Evolutionary conservation across 2,888 invertebrate genomes (phyloP).

Genomic region (Argynnis bischoffii): DNA sequence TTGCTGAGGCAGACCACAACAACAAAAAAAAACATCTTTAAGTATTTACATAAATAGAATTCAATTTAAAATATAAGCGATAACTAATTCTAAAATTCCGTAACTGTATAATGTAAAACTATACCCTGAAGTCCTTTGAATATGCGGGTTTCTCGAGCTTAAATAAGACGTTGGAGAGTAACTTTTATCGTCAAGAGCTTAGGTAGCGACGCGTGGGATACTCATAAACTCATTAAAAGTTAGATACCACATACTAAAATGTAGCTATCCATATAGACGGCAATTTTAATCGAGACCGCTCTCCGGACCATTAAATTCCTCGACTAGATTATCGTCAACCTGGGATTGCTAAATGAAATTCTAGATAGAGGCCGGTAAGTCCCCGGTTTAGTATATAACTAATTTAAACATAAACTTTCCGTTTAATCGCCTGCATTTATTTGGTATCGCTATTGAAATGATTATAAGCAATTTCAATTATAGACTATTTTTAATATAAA

Average conservation of each 20-base stretch:
- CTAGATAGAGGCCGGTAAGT: slow-evolving; percentile 53
- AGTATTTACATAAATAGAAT: no score
- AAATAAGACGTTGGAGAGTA: slow-evolving; percentile 55
- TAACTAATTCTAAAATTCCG: background rate
- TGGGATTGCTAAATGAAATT: slow-evolving; percentile 74
- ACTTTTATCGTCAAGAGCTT: slow-evolving; percentile 47
- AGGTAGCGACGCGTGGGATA: slow-evolving; percentile 48
- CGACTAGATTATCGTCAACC: slow-evolving; percentile 71
- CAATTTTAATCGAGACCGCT: slow-evolving; percentile 77
- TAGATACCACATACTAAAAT: slow-evolving; percentile 67
- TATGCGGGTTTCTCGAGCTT: slow-evolving; percentile 36
- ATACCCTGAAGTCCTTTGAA: slow-evolving; percentile 2
- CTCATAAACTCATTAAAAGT: slow-evolving; percentile 80
- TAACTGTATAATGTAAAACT: background rate
- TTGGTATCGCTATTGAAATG: slow-evolving; percentile 3
- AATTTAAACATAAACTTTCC: slow-evolving; percentile 28
- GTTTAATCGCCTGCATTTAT: slow-evolving; percentile 23
- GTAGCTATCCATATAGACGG: slow-evolving; percentile 71
- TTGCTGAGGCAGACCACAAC: no score
- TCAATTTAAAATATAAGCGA: no score
- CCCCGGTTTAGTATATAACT: slow-evolving; percentile 24
- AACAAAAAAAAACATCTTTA: no score
- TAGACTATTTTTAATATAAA: background rate
- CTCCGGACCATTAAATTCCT: slow-evolving; percentile 74
- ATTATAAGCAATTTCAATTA: background rate